Evolutionary conservation across 2,113 vertebrate species (phyloP).

Genomic region (Engystomops pustulosus): DNA sequence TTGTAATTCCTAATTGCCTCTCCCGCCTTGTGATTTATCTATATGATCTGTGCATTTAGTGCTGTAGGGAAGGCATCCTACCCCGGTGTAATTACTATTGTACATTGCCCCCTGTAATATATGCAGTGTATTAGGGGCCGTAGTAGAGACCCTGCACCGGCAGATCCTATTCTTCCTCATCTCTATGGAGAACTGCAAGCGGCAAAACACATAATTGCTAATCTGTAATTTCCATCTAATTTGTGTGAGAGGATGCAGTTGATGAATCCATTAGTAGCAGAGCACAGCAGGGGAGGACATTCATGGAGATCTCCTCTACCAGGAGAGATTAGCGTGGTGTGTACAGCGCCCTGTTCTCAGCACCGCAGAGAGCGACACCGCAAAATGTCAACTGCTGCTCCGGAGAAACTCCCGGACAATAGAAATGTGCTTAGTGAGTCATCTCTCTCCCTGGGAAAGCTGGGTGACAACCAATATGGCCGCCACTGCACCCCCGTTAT

Average conservation of each 20-base stretch:
- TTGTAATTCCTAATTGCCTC: neutral
- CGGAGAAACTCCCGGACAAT: neutral
- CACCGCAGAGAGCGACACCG: slow-evolving; percentile 11
- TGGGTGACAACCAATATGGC: neutral
- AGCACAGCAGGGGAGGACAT: neutral
- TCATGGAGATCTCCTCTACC: slow-evolving; percentile 2
- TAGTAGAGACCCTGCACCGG: neutral
- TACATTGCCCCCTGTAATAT: neutral
- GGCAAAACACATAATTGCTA: slow-evolving; percentile 49
- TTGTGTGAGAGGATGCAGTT: slow-evolving; percentile 45
- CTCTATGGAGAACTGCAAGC: slow-evolving; percentile 40
- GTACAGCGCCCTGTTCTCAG: neutral
- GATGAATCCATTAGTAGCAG: slow-evolving; percentile 43
- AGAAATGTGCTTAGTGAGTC: neutral
- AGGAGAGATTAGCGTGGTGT: neutral
- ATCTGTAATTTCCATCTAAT: slow-evolving; percentile 49
- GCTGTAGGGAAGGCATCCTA: neutral
- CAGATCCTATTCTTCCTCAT: slow-evolving; percentile 10
- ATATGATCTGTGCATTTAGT: neutral
- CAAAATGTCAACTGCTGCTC: neutral
- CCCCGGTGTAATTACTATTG: neutral
- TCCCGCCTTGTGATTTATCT: neutral
- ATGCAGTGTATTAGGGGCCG: neutral
- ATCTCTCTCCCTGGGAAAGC: neutral
- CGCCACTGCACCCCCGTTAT: neutral